Evolutionary conservation across 2,888 invertebrate species (phyloP).

Genomic region (Dicyrtomina minuta): DNA sequence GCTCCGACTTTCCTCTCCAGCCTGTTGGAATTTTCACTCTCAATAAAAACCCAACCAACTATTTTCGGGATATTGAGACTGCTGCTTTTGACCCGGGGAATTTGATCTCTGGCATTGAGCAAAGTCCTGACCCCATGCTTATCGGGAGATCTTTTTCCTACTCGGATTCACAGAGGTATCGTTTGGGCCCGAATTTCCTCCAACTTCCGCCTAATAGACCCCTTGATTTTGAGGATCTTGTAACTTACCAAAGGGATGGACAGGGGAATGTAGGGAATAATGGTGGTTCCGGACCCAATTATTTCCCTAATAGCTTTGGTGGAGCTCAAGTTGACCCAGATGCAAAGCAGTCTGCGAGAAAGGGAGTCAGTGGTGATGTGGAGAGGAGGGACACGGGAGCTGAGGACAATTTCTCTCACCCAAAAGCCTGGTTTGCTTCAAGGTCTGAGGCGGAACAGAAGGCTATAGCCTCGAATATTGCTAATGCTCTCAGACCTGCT

Average conservation of each 20-base stretch:
- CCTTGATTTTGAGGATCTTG: constrained; percentile 62
- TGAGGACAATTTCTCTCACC: constrained; percentile 88
- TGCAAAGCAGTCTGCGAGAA: constrained; percentile 65
- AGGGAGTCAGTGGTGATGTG: constrained; percentile 71
- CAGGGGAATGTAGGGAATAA: constrained; percentile 83
- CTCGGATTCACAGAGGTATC: constrained; percentile 83
- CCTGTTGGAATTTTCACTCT: constrained; percentile 83
- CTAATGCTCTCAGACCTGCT: no score
- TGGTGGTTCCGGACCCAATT: constrained; percentile 80
- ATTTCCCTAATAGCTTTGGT: constrained; percentile 93
- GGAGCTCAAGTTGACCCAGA: constrained; percentile 67
- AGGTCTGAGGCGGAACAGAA: no score
- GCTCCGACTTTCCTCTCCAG: constrained; percentile 80
- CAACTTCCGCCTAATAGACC: constrained; percentile 96
- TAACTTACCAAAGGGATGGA: constrained; percentile 82
- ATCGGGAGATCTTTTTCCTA: constrained; percentile 60
- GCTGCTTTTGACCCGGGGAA: constrained; percentile 87
- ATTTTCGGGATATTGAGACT: constrained; percentile 92
- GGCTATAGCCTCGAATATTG: no score
- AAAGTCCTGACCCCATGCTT: constrained; percentile 92
- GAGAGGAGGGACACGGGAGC: constrained; percentile 74
- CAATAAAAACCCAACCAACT: constrained; percentile 86
- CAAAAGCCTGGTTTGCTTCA: no score
- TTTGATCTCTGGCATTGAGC: constrained; percentile 87
- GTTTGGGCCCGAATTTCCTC: constrained; percentile 85